Percentiles rank a stretch among this genome's conserved stretches.
Evolutionary conservation across 2,113 vertebrate genomes (phyloP).

Genomic region (Bungarus multicinctus): DNA sequence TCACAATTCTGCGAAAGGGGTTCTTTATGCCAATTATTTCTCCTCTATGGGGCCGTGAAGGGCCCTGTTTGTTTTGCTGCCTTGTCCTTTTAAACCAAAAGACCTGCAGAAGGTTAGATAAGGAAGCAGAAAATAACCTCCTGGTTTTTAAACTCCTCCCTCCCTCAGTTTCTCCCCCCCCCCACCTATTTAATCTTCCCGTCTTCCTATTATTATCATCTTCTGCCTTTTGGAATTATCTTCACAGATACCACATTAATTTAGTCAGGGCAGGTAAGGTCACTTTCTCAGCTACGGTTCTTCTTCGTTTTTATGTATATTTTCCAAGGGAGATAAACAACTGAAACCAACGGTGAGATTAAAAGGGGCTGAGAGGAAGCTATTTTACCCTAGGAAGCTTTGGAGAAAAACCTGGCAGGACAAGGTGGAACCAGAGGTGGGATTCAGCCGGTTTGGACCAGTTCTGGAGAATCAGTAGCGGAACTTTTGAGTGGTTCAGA

Average conservation of each 20-base stretch:
- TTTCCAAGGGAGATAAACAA: slow-evolving; percentile 64
- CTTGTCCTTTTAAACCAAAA: slow-evolving; percentile 48
- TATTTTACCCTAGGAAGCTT: not conserved
- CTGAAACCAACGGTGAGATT: slow-evolving; percentile 36
- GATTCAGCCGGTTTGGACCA: too few relatives aligned
- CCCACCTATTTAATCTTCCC: slow-evolving; percentile 40
- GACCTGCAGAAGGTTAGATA: slow-evolving; percentile 72
- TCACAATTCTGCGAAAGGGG: not conserved
- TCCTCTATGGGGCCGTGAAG: fast-evolving
- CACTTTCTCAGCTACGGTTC: slow-evolving; percentile 55
- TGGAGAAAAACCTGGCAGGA: too few relatives aligned
- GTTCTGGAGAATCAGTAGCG: too few relatives aligned
- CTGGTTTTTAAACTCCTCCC: slow-evolving; percentile 26
- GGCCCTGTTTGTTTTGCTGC: not conserved
- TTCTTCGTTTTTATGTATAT: slow-evolving; percentile 57
- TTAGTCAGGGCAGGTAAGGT: slow-evolving; percentile 75
- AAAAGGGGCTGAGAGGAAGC: not conserved
- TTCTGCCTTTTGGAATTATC: slow-evolving; percentile 75
- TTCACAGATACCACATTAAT: slow-evolving; percentile 72
- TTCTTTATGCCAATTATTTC: not conserved
- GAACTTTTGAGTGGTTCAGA: too few relatives aligned
- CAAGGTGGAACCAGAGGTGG: not conserved
- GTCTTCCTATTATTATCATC: slow-evolving; percentile 66
- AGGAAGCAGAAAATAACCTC: slow-evolving; percentile 54
- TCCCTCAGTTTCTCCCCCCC: not conserved